Evolutionary conservation across 1,140 invertebrate genomes (phyloP).

Genomic region (Chironomus striatipennis): DNA sequence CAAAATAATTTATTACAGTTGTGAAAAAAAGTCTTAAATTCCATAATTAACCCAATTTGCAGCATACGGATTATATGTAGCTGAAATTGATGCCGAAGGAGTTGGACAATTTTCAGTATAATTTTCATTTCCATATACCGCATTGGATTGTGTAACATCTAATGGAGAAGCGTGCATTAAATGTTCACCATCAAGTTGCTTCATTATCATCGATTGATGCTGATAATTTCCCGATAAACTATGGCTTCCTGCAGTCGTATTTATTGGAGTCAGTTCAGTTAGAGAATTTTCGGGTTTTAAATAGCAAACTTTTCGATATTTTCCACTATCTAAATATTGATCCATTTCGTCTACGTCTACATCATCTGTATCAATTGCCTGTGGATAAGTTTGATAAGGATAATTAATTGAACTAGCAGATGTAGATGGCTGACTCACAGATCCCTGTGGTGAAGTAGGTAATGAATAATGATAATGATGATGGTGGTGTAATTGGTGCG

Average conservation of each 20-base stretch:
- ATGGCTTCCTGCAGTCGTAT: neutral
- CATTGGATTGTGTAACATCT: neutral
- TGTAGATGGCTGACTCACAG: slow-evolving; percentile 28
- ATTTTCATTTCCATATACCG: neutral
- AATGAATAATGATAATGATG: slow-evolving; percentile 26
- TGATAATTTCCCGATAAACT: neutral
- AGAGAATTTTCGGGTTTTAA: neutral
- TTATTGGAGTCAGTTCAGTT: neutral
- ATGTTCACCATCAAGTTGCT: neutral
- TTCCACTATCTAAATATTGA: slow-evolving; percentile 35
- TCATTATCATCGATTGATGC: neutral
- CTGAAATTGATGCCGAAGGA: neutral
- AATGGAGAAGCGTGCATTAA: neutral
- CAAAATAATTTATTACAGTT: too few species aligned
- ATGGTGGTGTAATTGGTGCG: slow-evolving; percentile 29
- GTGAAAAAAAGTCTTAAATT: slow-evolving; percentile 40
- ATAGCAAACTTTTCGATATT: slow-evolving; percentile 16
- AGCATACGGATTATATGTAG: neutral
- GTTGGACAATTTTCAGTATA: neutral
- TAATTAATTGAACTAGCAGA: slow-evolving; percentile 27
- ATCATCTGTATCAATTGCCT: slow-evolving; percentile 27
- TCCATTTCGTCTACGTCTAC: slow-evolving; percentile 41
- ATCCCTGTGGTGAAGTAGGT: slow-evolving; percentile 22
- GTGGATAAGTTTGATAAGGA: slow-evolving; percentile 26
- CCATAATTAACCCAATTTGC: slow-evolving; percentile 1